Evolutionary conservation across 2,113 vertebrate species (phyloP), one percentile per base, ranked within the genome.

Genomic region (Pachyramphus minor): DNA sequence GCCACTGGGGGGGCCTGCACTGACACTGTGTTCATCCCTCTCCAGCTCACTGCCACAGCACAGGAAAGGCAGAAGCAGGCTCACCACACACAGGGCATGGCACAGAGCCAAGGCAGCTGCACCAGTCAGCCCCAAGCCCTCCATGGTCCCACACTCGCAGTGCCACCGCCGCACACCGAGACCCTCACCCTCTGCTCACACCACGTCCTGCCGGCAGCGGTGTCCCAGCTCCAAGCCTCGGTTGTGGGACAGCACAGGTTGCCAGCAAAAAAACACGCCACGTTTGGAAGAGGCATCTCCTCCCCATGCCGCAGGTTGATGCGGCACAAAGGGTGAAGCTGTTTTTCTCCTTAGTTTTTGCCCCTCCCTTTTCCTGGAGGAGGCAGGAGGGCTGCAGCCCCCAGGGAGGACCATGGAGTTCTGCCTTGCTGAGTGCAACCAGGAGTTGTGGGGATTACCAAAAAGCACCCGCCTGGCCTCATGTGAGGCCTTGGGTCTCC

Each of bases 111-210:
- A 63, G 50, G 14, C 4, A 8, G 27, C 66, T 68, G 55, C n/a
- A 39, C 56, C 16, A 5, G 23, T 6, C 67, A 86, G 72, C 30
- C 72, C 52, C 30, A 23, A 84, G 59, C 37, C 30, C 56, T 60
- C 39, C 0, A 2, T 3, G 3, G 56, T 24, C 58, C 81, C 25
- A 7, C 6, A 3, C 18, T 64, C 39, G 35, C 6, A 1, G 37
- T 27, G 16, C 45, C 59, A 52, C 10, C 2, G 0, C 30, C 2
- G 4, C 45, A 9, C 2, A 2, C 14, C 0, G 0, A n/a, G 7
- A 49, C 16, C 0, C 0, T 7, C 1, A 18, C 35, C 41, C 41
- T 27, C 37, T 1, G 1, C n/a, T 74, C 16, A 4, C 71, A 55
- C 35, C 0, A 0, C 0, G 4, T 55, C 44, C 49, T 45, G 73